These are phyloP conservation scores for Apotomis betuletana DNA, from an alignment of 2,888 invertebrate genomes.

Conservation along the genomic window DNA sequence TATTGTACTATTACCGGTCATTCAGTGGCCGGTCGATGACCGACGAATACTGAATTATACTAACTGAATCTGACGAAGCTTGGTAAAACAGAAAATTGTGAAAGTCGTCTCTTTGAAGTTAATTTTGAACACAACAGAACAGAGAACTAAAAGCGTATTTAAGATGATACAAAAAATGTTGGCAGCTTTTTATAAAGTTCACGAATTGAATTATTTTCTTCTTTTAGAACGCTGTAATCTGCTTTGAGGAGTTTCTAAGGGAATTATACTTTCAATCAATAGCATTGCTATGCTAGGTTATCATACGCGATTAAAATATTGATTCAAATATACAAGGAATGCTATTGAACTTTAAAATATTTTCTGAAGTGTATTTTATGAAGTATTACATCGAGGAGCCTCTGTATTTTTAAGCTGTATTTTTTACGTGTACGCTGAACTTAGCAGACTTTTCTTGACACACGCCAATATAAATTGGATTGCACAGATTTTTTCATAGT, in stretches of 20 bases:
- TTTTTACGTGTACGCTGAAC: too few species aligned
- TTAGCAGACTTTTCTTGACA: too few species aligned
- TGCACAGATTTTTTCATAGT: too few species aligned
- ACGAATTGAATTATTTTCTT: conserved; percentile 16
- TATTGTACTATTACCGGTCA: too few species aligned
- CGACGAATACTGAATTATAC: neutral
- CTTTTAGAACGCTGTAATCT: conserved; percentile 19
- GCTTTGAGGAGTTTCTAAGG: conserved; percentile 12
- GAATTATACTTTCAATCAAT: conserved; percentile 19
- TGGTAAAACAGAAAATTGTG: neutral
- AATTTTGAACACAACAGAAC: conserved; percentile 15
- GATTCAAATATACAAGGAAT: neutral
- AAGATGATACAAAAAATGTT: conserved; percentile 7
- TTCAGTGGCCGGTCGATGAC: too few species aligned
- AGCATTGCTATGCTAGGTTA: neutral
- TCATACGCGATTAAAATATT: neutral
- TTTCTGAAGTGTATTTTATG: neutral
- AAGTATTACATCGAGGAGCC: neutral
- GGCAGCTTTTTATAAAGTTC: neutral
- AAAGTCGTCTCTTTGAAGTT: conserved; percentile 15
- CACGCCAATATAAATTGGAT: too few species aligned
- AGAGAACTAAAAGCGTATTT: neutral
- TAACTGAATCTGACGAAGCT: neutral
- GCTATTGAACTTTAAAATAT: neutral
- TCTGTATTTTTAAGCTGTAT: too few species aligned